Conservation (phyloP, 2,888 invertebrate species). For the Gastracanthus pulcherrimus region DNA sequence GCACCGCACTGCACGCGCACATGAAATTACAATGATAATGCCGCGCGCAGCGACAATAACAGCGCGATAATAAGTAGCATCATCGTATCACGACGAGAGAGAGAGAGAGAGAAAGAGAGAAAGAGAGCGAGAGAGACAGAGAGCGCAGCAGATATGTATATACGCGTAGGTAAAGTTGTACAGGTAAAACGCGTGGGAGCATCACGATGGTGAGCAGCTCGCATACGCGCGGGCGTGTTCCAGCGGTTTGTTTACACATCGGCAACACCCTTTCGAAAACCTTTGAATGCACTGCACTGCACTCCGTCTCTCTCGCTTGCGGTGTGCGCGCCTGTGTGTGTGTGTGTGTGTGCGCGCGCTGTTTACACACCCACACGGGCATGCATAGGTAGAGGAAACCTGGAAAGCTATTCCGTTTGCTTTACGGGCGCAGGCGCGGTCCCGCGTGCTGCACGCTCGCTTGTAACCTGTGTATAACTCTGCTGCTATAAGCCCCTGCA, state of each 20-base stretch:
- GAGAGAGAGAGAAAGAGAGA: background rate
- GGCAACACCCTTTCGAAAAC: constrained; percentile 2
- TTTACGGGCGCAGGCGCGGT: background rate
- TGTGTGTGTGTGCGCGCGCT: background rate
- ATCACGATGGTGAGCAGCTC: too few species aligned
- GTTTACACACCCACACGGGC: too few species aligned
- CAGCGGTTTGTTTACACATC: constrained; percentile 11
- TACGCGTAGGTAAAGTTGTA: too few species aligned
- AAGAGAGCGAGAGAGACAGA: too few species aligned
- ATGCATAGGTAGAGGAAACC: too few species aligned
- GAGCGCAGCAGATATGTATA: too few species aligned
- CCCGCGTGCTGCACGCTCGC: background rate
- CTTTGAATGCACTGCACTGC: background rate
- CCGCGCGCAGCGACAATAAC: constrained; percentile 43
- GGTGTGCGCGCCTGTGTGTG: background rate
- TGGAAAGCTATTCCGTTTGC: background rate
- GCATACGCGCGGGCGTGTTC: constrained; percentile 21
- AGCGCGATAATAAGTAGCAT: constrained; percentile 57
- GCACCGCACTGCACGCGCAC: background rate
- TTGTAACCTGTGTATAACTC: too few species aligned
- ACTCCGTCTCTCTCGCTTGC: background rate
- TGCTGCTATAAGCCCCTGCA: too few species aligned
- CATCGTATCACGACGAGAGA: constrained; percentile 39
- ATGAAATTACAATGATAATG: constrained; percentile 56
- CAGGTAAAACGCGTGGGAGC: constrained; percentile 8